phyloP scores from a whole-genome alignment of 2,888 invertebrate genomes.

The Nymphalis urticae region DNA sequence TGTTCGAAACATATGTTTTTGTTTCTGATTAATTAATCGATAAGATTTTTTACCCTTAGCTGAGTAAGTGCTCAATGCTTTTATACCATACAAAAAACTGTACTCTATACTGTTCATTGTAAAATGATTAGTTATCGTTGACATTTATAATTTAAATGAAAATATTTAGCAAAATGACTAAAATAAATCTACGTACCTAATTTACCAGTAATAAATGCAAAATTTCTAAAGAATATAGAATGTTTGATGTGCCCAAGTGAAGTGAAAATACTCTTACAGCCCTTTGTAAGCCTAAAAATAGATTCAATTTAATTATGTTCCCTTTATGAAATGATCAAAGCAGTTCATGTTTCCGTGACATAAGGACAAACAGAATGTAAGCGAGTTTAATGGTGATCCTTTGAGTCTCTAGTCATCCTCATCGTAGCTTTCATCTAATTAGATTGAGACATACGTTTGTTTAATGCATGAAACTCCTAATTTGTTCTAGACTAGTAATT shows the following conservation, averaged over 20 bases:
- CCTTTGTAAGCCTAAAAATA: constrained; percentile 16
- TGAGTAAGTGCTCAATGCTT: no score
- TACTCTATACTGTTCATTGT: no score
- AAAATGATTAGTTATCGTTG: no score
- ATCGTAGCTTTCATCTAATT: background rate
- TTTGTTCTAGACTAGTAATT: no score
- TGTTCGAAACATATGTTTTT: no score
- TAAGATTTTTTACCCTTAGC: no score
- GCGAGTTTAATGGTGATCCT: background rate
- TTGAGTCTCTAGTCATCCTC: background rate
- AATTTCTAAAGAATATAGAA: background rate
- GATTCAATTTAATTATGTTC: constrained; percentile 10
- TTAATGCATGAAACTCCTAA: no score
- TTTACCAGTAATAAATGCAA: background rate
- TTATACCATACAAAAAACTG: no score
- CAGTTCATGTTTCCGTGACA: constrained; percentile 8
- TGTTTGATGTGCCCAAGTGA: constrained; percentile 6
- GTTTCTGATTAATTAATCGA: no score
- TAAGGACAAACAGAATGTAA: background rate
- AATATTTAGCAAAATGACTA: no score
- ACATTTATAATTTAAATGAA: no score
- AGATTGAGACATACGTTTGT: background rate
- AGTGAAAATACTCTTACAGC: background rate
- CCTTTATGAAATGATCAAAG: constrained; percentile 25
- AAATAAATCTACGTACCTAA: no score